Base-by-base conservation (phyloP, 2,113 vertebrate species). In the Thoracochromis brauschi region DNA sequence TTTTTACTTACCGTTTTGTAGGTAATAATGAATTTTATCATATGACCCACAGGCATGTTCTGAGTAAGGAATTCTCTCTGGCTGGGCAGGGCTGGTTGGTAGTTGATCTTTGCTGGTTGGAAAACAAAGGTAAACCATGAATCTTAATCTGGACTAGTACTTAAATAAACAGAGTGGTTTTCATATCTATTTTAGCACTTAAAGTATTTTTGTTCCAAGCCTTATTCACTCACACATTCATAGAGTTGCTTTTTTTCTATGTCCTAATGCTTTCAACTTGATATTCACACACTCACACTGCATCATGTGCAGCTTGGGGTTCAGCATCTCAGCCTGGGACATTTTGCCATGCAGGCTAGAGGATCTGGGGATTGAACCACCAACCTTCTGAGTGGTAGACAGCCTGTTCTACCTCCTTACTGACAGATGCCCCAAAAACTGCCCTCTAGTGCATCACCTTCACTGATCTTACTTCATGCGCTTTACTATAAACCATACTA, bases 21-120 rank as follows among this genome's bases (percentile, higher is more conserved):
- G 79, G 95, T 96, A 38, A 96, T 86, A 16, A 96, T 95, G 88
- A 96, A 96, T 85, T 96, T 96, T 5, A 96, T 94, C 79, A 96
- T 73, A 86, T 96, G 94, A 49, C 95, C 95, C 84, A 95, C 81
- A 12, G 92, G 95, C 94, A 95, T 96, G 89, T 89, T 93, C 89
- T 95, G 94, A 10, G 88, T 94, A 14, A 96, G 95, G 58, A 55
- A 93, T 49, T 90, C 83, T 78, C 95, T 94, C 84, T 93, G 93
- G 84, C 84, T 84, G 38, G 95, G 94, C 57, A 96, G 89, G 2
- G 89, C 81, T 13, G 95, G 94, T 49, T 95, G 24, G 87, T 95
- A 96, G 51, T 92, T 83, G 82, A 95, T 95, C 84, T 94, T 94
- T 58, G 94, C 92, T 94, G 87, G 16, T 68, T 83, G 29, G 29